phyloP scores from a whole-genome alignment of 53 echinoderm and acorn worm species.

The Zoroaster sp. region DNA sequence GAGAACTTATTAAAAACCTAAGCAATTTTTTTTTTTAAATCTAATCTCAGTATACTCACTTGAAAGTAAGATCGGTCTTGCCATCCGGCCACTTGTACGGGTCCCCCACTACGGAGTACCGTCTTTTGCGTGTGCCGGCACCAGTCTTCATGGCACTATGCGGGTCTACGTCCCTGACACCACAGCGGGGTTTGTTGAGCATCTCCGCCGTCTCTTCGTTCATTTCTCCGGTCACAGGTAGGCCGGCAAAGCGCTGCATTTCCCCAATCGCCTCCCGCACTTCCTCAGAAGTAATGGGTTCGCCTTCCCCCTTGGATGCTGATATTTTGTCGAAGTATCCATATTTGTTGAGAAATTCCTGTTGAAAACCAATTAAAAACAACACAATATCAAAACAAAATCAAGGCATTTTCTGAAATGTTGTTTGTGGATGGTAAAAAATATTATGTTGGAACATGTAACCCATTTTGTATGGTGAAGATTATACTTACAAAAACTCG shows the following conservation, averaged over 20 bases:
- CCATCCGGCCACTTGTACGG: constrained; percentile 70
- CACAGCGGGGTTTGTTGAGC: constrained; percentile 69
- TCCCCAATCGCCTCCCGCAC: constrained; percentile 25
- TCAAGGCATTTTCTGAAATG: no score
- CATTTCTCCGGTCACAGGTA: constrained; percentile 66
- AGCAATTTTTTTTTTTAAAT: no score
- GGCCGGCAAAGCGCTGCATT: constrained; percentile 60
- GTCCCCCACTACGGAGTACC: constrained; percentile 63
- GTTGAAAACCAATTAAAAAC: neutral
- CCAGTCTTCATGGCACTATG: neutral
- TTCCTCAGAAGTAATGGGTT: neutral
- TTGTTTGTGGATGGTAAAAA: no score
- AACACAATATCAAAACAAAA: neutral
- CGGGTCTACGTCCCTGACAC: constrained; percentile 54
- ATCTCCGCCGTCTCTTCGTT: constrained; percentile 58
- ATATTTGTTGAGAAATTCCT: constrained; percentile 37
- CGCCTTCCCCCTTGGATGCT: neutral
- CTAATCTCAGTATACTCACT: constrained; percentile 55
- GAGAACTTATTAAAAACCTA: no score
- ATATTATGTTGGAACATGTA: no score
- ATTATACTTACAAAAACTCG: constrained; percentile 7
- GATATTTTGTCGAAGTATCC: constrained; percentile 29
- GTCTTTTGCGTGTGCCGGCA: constrained; percentile 23
- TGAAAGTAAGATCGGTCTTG: constrained; percentile 65
- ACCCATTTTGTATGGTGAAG: neutral